phyloP scores from a whole-genome alignment of 2,797 vertebrate species.

The Sebastes minor region DNA sequence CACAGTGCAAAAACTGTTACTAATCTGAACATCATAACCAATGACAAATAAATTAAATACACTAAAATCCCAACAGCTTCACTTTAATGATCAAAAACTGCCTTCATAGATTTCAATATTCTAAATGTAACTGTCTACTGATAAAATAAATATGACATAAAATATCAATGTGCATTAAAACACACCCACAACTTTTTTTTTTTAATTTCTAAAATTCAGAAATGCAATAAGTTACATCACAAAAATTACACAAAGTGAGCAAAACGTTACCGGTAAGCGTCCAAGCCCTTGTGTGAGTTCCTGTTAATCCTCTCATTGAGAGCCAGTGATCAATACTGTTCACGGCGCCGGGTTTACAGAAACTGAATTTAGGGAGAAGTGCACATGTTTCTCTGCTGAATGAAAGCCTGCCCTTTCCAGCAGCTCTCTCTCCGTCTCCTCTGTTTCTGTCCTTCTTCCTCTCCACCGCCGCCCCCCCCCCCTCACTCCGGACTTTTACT shows the following conservation, averaged over 20 bases:
- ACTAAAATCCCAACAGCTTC: background rate
- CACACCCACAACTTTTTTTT: background rate
- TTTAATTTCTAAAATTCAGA: background rate
- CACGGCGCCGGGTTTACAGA: slow-evolving; percentile 60
- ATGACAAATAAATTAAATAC: background rate
- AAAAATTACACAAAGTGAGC: slow-evolving; percentile 19
- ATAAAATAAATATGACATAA: background rate
- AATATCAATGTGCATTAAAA: slow-evolving; percentile 7
- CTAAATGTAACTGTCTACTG: background rate
- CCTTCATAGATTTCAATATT: background rate
- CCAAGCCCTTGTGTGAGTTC: slow-evolving; percentile 65
- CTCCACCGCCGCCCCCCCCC: slow-evolving; percentile 31
- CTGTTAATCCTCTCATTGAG: slow-evolving; percentile 78
- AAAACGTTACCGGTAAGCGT: slow-evolving; percentile 72
- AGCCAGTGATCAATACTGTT: slow-evolving; percentile 71
- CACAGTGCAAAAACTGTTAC: background rate
- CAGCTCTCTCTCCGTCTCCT: slow-evolving; percentile 61
- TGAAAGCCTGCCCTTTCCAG: slow-evolving; percentile 83
- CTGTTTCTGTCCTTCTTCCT: slow-evolving; percentile 69
- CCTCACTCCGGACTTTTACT: slow-evolving; percentile 68
- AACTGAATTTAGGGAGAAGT: slow-evolving; percentile 68
- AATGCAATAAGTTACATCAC: background rate
- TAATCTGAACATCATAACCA: background rate
- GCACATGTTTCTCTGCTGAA: slow-evolving; percentile 82
- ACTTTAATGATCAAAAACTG: background rate